Evolutionary conservation across 2,113 vertebrate species (phyloP).

Genomic region (Procavia capensis): DNA sequence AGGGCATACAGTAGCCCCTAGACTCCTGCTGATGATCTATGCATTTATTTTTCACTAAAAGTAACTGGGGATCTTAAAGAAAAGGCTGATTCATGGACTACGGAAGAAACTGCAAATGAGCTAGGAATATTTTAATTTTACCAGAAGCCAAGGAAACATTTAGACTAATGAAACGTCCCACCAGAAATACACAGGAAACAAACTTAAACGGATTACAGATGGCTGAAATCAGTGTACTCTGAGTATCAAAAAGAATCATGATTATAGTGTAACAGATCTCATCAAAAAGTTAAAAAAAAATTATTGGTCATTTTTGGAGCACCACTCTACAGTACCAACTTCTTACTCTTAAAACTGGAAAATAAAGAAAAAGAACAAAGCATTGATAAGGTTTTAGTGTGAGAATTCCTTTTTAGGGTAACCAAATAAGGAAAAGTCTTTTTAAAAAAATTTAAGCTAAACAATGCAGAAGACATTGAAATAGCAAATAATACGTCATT

Average conservation of each 20-base stretch:
- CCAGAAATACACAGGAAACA: not conserved
- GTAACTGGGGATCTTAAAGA: not conserved
- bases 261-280: not conserved
- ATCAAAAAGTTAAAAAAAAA: not conserved
- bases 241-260: not conserved
- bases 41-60: not conserved
- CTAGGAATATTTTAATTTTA: not conserved
- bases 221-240: not conserved
- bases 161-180: not conserved
- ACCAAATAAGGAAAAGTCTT: no score
- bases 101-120: not conserved
- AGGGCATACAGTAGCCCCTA: not conserved
- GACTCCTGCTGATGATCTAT: not conserved
- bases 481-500: not conserved
- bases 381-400: not conserved
- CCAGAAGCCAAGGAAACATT: not conserved
- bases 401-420: no score
- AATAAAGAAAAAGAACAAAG: not conserved
- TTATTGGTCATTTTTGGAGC: not conserved
- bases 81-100: not conserved
- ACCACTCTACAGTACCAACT: not conserved
- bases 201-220: not conserved
- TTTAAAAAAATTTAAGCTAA: not conserved
- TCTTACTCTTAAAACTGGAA: not conserved
- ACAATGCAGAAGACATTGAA: not conserved